Evolutionary conservation across 2,797 vertebrate genomes (phyloP).

Genomic region (Siniperca undulata): DNA sequence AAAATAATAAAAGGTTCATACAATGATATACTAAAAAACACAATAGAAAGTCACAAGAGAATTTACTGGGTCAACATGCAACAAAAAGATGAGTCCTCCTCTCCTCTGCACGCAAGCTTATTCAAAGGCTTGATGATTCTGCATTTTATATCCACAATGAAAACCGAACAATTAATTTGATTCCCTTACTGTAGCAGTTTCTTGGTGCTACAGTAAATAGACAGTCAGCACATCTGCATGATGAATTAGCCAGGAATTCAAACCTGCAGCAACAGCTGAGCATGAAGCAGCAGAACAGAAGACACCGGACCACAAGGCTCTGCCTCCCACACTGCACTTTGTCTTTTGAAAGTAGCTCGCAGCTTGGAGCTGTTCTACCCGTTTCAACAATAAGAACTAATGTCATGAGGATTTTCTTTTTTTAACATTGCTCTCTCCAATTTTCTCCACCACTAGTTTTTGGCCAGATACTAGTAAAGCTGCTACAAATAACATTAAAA

Average conservation of each 20-base stretch:
- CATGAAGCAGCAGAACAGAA: conserved; percentile 50
- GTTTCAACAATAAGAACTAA: conserved; percentile 20
- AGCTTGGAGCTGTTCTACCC: conserved; percentile 28
- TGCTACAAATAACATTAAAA: neutral
- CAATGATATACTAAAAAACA: conserved; percentile 49
- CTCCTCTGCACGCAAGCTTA: conserved; percentile 70
- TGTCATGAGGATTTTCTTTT: neutral
- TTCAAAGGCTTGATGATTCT: conserved; percentile 61
- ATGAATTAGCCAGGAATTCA: conserved; percentile 73
- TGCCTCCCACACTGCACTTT: conserved; percentile 42
- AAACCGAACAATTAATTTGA: conserved; percentile 74
- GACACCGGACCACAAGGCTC: conserved; percentile 31
- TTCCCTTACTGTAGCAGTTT: conserved; percentile 75
- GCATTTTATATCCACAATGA: conserved; percentile 73
- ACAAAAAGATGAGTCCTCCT: conserved; percentile 81
- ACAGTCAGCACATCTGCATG: conserved; percentile 78
- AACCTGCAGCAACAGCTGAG: conserved; percentile 71
- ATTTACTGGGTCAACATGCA: conserved; percentile 80
- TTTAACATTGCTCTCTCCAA: neutral
- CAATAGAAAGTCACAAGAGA: conserved; percentile 68
- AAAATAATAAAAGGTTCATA: conserved; percentile 50
- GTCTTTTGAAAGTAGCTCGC: conserved; percentile 20
- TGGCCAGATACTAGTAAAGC: neutral
- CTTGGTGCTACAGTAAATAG: conserved; percentile 60
- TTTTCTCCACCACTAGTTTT: neutral